phyloP scores from a whole-genome alignment of 2,797 vertebrate species.

The Hozukius guyotensis region DNA sequence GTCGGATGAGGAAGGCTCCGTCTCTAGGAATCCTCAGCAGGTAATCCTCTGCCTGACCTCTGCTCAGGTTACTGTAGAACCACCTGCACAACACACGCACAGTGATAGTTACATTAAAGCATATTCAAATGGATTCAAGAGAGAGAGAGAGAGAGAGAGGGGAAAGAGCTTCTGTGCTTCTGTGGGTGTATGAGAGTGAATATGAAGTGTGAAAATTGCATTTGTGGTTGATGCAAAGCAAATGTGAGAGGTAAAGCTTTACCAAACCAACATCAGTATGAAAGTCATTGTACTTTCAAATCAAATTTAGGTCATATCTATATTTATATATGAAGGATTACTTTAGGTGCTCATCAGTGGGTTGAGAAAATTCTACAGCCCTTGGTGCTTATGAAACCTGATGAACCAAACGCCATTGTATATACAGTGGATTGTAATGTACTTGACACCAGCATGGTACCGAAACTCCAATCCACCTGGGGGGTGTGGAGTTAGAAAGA shows the following conservation, averaged over 20 bases:
- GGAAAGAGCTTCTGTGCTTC: not conserved
- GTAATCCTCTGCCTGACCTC: constrained; percentile 96
- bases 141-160: not conserved
- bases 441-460: not conserved
- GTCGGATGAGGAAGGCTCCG: constrained; percentile 95
- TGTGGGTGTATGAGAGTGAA: not conserved
- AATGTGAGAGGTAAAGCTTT: not conserved
- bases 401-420: not conserved
- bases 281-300: not conserved
- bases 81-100: constrained; percentile 81
- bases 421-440: not conserved
- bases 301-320: not conserved
- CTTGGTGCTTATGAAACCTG: not conserved
- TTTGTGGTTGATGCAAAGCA: not conserved
- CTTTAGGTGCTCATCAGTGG: not conserved
- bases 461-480: not conserved
- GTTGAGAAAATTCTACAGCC: not conserved
- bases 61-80: constrained; percentile 94
- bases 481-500: not conserved
- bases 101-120: not conserved
- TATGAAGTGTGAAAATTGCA: not conserved
- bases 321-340: not conserved
- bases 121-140: not conserved
- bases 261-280: not conserved
- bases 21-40: constrained; percentile 94